Evolutionary conservation across 2,113 vertebrate genomes (phyloP), one percentile per base, ranked within the genome.

Genomic region (Cathartes aura): DNA sequence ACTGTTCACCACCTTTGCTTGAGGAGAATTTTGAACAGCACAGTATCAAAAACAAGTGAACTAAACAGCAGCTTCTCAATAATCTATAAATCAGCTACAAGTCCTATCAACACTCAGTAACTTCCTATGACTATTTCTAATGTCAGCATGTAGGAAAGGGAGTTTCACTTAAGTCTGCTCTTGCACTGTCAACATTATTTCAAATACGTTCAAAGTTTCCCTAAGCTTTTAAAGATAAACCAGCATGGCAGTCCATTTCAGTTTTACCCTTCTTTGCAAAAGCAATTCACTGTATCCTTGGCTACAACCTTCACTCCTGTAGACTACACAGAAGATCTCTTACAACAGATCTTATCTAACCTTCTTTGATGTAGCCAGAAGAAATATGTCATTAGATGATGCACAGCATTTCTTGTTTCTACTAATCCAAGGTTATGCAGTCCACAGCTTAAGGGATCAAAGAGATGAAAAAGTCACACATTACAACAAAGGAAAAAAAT

Each of bases 351-450:
- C 76, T 93, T 95, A 90, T 96, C 95, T 90, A 83, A 89, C 85
- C 66, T 95, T 89, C 89, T 97, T 88, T 96, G 82, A 86, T 83
- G 84, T 48, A 93, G 64, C 36, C 90, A 89, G 59, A 93, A 84
- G 75, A 93, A 96, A 91, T 58, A 92, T 90, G 90, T 81, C 86
- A 94, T 84, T 87, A 72, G 27, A 82, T 60, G 59, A 66, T 24
- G 40, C 73, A 64, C 38, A 64, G 68, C 64, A 82, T 58, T 96
- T 94, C 81, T 87, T 89, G 74, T 94, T 92, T 98, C 90, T 81
- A 88, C 94, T 97, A 95, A 97, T 97, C 92, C 96, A 94, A 96
- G 93, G 96, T 93, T 97, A 93, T 8, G 1, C 59, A 85, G 48
- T 42, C 48, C 45, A 42, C 42, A 82, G 72, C 32, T 90, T 84